Conservation (phyloP, 2,797 vertebrate species). For the Streptopelia turtur region DNA sequence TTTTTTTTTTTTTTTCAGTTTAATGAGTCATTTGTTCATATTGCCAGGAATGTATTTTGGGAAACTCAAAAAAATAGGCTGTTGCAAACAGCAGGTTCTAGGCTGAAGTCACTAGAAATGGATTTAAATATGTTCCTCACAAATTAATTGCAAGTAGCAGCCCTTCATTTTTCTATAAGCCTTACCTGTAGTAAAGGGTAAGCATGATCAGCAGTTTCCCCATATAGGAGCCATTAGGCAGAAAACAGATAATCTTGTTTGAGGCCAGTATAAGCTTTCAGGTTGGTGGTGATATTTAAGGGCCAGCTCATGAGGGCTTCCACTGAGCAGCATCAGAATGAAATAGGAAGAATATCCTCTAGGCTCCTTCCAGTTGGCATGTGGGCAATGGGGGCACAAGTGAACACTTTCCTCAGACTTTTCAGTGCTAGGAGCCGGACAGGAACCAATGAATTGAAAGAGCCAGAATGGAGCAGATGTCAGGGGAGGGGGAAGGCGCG, state of each 20-base stretch:
- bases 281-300: neutral
- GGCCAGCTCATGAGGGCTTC: neutral
- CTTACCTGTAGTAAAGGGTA: neutral
- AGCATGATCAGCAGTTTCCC: neutral
- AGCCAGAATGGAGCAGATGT: neutral
- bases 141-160: neutral
- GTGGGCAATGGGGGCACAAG: neutral
- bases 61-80: neutral
- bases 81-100: neutral
- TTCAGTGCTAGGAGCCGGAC: rapidly evolving
- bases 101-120: neutral
- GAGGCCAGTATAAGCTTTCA: neutral
- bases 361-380: neutral
- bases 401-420: neutral
- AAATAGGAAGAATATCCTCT: neutral
- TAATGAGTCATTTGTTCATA: neutral
- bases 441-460: neutral
- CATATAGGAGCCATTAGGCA: neutral
- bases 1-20: neutral
- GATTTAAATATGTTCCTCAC: neutral
- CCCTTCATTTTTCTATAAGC: neutral
- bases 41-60: neutral
- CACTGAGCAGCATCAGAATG: neutral
- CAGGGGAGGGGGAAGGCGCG: neutral
- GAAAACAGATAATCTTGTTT: neutral